phyloP scores from a whole-genome alignment of 2,888 invertebrate genomes.

The Ophion ellenae region DNA sequence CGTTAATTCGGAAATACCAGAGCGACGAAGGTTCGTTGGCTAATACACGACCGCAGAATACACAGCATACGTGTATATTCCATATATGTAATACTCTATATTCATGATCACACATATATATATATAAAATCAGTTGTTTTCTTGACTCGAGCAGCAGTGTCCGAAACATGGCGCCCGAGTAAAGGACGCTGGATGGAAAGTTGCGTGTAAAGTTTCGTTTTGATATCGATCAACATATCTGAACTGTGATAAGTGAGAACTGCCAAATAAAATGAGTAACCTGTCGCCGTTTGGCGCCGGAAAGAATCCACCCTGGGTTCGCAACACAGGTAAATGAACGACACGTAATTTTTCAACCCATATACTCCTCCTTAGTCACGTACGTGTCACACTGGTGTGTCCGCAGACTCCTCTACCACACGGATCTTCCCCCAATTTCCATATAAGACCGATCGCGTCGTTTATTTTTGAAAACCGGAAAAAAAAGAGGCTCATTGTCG shows the following conservation, averaged over 20 bases:
- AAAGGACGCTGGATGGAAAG: conserved; percentile 76
- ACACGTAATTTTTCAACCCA: conserved; percentile 17
- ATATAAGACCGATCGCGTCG: conserved; percentile 27
- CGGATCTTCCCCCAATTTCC: conserved; percentile 45
- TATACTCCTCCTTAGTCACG: not conserved
- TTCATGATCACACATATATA: too few relatives aligned
- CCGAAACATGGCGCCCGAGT: conserved; percentile 78
- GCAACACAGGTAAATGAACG: conserved; percentile 84
- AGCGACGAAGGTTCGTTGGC: not conserved
- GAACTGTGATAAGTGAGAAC: conserved; percentile 23
- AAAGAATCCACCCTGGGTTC: conserved; percentile 94
- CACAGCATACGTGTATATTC: not conserved
- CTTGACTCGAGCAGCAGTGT: conserved; percentile 46
- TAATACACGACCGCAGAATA: not conserved
- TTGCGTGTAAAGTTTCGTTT: conserved; percentile 62
- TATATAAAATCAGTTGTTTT: conserved; percentile 4
- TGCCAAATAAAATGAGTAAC: conserved; percentile 83
- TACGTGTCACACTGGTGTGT: conserved; percentile 41
- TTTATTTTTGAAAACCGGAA: conserved; percentile 35
- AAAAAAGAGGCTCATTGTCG: not conserved
- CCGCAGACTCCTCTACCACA: conserved; percentile 1
- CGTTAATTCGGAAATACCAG: not conserved
- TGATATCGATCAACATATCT: conserved; percentile 47
- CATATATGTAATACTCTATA: not conserved
- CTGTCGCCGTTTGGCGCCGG: conserved; percentile 86